Conservation (phyloP, 1,140 invertebrate genomes). For the Anagrus nilaparvatae region DNA sequence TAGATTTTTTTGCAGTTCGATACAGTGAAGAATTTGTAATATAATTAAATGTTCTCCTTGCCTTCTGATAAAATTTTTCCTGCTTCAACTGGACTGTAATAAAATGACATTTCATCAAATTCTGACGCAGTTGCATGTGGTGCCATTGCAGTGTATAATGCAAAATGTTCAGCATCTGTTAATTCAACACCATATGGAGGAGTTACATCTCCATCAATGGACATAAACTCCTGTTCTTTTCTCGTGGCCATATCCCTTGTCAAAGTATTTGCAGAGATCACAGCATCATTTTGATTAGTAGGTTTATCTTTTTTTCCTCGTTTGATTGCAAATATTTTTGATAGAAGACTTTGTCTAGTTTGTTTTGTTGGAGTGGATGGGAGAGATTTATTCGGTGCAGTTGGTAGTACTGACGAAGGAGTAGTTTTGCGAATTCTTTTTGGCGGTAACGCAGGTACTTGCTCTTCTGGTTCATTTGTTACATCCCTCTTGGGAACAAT, state of each 20-base stretch:
- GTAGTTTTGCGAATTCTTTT: constrained; percentile 61
- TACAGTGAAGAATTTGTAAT: constrained; percentile 10
- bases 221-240: too few relatives aligned
- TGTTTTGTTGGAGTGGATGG: constrained; percentile 40
- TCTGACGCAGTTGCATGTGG: constrained; percentile 74
- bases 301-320: constrained; percentile 40
- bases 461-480: constrained; percentile 44
- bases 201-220: constrained; percentile 28
- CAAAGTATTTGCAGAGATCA: too few relatives aligned
- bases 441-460: constrained; percentile 65
- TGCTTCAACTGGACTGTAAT: constrained; percentile 73
- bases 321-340: constrained; percentile 53
- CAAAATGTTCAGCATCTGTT: constrained; percentile 78
- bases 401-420: constrained; percentile 34
- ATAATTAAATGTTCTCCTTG: constrained; percentile 25
- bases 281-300: too few relatives aligned
- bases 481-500: constrained; percentile 37
- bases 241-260: constrained; percentile 11
- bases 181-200: constrained; percentile 45
- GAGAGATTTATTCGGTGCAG: constrained; percentile 33
- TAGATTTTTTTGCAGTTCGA: too few relatives aligned
- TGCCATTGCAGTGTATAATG: constrained; percentile 70
- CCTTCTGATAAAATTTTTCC: constrained; percentile 47
- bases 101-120: constrained; percentile 77
- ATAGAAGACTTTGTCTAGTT: constrained; percentile 53